phyloP scores from a whole-genome alignment of 2,797 vertebrate genomes.

The Setipinna tenuifilis region DNA sequence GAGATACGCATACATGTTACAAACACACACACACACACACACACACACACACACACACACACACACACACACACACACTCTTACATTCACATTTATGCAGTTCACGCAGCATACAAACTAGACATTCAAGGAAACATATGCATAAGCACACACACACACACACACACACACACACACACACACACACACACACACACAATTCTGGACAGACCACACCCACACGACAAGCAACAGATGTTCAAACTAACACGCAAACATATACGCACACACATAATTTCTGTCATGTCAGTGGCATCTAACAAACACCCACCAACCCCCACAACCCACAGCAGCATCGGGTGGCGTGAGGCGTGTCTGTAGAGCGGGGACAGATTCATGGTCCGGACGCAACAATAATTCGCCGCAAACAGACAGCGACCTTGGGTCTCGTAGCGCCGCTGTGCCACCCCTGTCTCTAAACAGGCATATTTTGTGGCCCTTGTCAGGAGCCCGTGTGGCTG shows the following conservation, averaged over 20 bases:
- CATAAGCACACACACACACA: neutral
- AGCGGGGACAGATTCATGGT: slow-evolving; percentile 20
- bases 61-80: neutral
- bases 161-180: too few species aligned
- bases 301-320: neutral
- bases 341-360: slow-evolving; percentile 33
- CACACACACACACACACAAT: too few species aligned
- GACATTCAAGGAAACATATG: too few species aligned
- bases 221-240: neutral
- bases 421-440: neutral
- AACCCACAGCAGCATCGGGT: slow-evolving; percentile 31
- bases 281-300: neutral
- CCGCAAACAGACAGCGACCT: slow-evolving; percentile 17
- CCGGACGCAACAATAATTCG: neutral
- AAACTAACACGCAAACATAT: neutral
- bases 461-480: slow-evolving; percentile 24
- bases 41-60: too few species aligned
- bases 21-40: too few species aligned
- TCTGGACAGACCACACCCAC: neutral
- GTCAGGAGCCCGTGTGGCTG: slow-evolving; percentile 9
- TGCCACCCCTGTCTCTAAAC: slow-evolving; percentile 8
- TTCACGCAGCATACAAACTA: neutral
- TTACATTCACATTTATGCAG: too few species aligned
- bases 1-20: too few species aligned
- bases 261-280: slow-evolving; percentile 33